Base-by-base conservation (phyloP, 2,797 vertebrate species). In the Sciurus vulgaris region DNA sequence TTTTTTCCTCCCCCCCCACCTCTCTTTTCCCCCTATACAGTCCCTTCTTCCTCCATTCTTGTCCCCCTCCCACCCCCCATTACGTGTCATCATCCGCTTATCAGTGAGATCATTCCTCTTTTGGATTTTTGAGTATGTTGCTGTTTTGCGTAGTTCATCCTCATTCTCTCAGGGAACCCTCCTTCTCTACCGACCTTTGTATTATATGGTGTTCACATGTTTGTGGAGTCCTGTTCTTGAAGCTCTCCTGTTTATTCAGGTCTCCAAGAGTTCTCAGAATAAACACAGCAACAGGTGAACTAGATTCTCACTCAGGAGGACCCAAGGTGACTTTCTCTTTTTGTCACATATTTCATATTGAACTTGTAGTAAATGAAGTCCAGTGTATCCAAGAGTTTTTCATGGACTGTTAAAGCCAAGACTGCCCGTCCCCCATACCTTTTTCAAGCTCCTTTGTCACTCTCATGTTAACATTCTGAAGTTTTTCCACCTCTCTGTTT, bases 301-400 rank as follows among this genome's bases (percentile, higher is more conserved):
- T 18, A 3, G 14, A 28, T 61, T 3, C 0, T 3, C 3, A 0
- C 0, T 67, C 56, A 70, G 35, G 22, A 70, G 35, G 22, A 51
- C 35, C 41, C 35, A 8, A 24, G 44, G 24, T 5, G 5, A 12
- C 20, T 1, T 35, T 61, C 15, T 85, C 22, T 56, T 72, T 67
- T 1, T 69, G 18, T 88, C 72, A 30, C 51, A n/a, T 1, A 6
- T 30, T 73, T 74, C 41, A 9, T 54, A 5, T 1, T 56, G 90
- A 87, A 76, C n/a, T 51, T 72, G 7, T 2, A 54, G 77, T 84
- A 49, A 76, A 49, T 26, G 47, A 67, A 93, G 20, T 61, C 10
- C 20, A 26, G 5, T 49, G 0, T 63, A 18, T 51, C 83, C 3
- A 3, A 7, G 54, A 74, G 18, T 61, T 91, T 67, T 33, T 83